Base-by-base conservation (phyloP, 64 coral and sea anemone genomes). In the Exaiptasia diaphana region DNA sequence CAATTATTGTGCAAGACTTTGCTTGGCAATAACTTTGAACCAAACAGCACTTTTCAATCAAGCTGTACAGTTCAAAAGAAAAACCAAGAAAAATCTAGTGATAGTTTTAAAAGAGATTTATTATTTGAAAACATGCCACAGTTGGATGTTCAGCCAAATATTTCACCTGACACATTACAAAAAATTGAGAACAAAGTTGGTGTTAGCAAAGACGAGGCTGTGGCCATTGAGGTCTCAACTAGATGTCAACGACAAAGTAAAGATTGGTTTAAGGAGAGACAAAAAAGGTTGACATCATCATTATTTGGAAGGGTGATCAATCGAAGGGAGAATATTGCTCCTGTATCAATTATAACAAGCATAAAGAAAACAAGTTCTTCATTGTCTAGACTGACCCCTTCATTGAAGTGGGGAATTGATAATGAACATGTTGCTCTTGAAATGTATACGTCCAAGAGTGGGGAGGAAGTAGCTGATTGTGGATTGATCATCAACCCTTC, bases 341-440 rank as follows among this genome's bases (percentile, higher is more conserved):
- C 67, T 22, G 67, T 70, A 38, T 70, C 67, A 35, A 22, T 70
- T 22, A 38, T 70, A 70, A n/a, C 31, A 70, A 70, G 67, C 67
- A 70, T 70, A 70, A 50, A 30, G 82, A 35, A 75, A 86, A 31
- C 43, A 45, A 20, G 41, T 75, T 9, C 33, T 62, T 20, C 68
- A 58, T 60, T 13, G 4, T 69, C 64, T 28, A 72, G 41, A 71
- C 69, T 76, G 49, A 26, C 73, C 37, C 49, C 73, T 52, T 76
- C 73, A 52, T 52, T 55, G 50, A 76, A 76, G 50, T 76, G 73
- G 73, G 73, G 73, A 52, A 76, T 76, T 76, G 73, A 76, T 76
- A 52, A 76, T 76, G 73, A 76, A 52, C 73, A 23, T 31, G 73
- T 76, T 76, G 73, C 73, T 52, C 73, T 52, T 30, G 73, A 76